Percentiles rank a stretch among this genome's conserved stretches.
Conservation (phyloP, 2,888 invertebrate genomes). For the Tenthredo amoena region DNA sequence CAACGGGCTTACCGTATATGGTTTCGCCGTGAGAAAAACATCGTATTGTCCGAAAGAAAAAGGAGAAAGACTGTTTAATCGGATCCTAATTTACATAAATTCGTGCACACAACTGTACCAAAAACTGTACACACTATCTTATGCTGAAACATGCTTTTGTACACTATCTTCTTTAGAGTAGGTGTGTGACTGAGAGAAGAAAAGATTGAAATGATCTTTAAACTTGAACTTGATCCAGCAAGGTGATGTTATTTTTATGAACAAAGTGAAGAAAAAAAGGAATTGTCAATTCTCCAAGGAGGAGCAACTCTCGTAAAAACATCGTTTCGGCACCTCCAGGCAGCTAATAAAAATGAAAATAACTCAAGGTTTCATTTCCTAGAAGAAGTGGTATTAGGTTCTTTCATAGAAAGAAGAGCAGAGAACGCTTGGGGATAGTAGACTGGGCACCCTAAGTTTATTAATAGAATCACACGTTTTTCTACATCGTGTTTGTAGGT, state of each 20-base stretch:
- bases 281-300: slow-evolving; percentile 1
- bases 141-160: slow-evolving; percentile 29
- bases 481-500: slow-evolving; percentile 57
- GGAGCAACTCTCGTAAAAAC: slow-evolving; percentile 13
- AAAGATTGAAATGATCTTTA: slow-evolving; percentile 49
- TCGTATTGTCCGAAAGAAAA: slow-evolving; percentile 19
- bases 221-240: slow-evolving; percentile 37
- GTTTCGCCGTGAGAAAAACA: slow-evolving; percentile 17
- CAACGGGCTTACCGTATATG: background rate
- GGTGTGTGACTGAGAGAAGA: slow-evolving; percentile 52
- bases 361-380: slow-evolving; percentile 61
- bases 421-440: slow-evolving; percentile 26
- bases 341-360: slow-evolving; percentile 64
- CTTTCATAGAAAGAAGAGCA: slow-evolving; percentile 59
- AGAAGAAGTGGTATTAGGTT: slow-evolving; percentile 65
- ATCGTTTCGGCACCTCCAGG: slow-evolving; percentile 44
- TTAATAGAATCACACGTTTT: slow-evolving; percentile 65
- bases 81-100: slow-evolving; percentile 41
- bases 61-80: slow-evolving; percentile 1
- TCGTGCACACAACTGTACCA: slow-evolving; percentile 27
- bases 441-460: slow-evolving; percentile 56
- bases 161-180: slow-evolving; percentile 45
- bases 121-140: background rate
- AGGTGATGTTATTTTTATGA: background rate
- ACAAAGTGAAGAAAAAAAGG: background rate